phyloP scores from a whole-genome alignment of 2,888 invertebrate genomes.

The Luperina nickerlii region DNA sequence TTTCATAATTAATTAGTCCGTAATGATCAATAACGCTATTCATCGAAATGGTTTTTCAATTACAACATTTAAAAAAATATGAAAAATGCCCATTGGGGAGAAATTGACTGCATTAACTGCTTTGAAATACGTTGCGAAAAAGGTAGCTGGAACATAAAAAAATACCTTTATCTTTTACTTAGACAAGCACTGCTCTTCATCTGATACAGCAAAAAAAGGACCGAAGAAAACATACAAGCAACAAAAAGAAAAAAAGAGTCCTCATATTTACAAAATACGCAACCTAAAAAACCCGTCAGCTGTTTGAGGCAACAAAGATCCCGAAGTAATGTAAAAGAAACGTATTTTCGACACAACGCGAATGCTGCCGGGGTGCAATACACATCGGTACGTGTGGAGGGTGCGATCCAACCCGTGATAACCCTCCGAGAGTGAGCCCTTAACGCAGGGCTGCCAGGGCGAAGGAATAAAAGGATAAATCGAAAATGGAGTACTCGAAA shows the following conservation, averaged over 20 bases:
- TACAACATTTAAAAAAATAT: too few species aligned
- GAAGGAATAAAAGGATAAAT: neutral
- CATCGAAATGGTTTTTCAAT: too few species aligned
- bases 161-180: neutral
- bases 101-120: neutral
- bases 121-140: neutral
- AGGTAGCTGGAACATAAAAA: neutral
- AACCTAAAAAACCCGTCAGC: slow-evolving; percentile 45
- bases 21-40: too few species aligned
- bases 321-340: slow-evolving; percentile 40
- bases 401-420: slow-evolving; percentile 75
- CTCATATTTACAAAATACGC: slow-evolving; percentile 9
- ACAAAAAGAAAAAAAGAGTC: neutral
- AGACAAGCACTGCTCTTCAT: too few species aligned
- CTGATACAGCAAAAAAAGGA: neutral
- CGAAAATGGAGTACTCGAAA: neutral
- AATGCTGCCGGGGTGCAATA: slow-evolving; percentile 32
- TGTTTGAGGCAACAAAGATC: slow-evolving; percentile 58
- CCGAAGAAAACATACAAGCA: neutral
- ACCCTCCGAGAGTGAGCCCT: slow-evolving; percentile 78
- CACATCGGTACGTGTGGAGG: slow-evolving; percentile 68
- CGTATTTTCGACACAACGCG: slow-evolving; percentile 47
- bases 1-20: too few species aligned
- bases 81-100: too few species aligned
- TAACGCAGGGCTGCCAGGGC: slow-evolving; percentile 74